Conservation (phyloP, 2,797 vertebrate species). For the Chlorospingus semifuscus region DNA sequence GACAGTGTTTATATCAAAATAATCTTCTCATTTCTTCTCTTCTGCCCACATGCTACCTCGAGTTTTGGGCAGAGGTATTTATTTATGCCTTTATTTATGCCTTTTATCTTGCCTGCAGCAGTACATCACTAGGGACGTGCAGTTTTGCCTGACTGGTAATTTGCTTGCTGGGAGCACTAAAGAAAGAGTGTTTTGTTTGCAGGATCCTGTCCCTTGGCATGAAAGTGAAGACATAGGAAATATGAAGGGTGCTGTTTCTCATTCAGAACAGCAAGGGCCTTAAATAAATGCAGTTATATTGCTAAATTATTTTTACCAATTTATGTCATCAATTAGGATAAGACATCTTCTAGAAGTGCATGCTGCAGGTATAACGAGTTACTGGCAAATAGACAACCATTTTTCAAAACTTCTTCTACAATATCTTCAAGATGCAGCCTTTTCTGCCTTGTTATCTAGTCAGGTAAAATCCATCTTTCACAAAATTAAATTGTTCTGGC, state of each 20-base stretch:
- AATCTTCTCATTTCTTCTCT: not conserved
- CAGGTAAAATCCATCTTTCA: not conserved
- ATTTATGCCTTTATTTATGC: not conserved
- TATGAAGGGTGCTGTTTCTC: not conserved
- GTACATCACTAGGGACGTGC: not conserved
- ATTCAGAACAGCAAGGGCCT: not conserved
- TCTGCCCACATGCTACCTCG: not conserved
- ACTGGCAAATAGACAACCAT: not conserved
- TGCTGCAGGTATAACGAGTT: not conserved
- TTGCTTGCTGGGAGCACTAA: not conserved
- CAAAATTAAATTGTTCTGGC: not conserved
- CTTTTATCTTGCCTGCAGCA: not conserved
- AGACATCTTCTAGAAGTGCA: not conserved
- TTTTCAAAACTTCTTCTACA: not conserved
- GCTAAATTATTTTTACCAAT: not conserved
- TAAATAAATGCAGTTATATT: not conserved
- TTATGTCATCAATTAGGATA: not conserved
- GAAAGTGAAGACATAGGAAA: not conserved
- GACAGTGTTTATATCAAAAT: not conserved
- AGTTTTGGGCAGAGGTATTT: not conserved
- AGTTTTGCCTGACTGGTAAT: not conserved
- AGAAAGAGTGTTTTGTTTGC: not conserved
- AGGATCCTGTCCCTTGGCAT: not conserved
- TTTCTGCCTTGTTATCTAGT: not conserved
- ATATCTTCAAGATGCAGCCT: not conserved